phyloP scores from a whole-genome alignment of 2,113 vertebrate species.

The Xenopus borealis region DNA sequence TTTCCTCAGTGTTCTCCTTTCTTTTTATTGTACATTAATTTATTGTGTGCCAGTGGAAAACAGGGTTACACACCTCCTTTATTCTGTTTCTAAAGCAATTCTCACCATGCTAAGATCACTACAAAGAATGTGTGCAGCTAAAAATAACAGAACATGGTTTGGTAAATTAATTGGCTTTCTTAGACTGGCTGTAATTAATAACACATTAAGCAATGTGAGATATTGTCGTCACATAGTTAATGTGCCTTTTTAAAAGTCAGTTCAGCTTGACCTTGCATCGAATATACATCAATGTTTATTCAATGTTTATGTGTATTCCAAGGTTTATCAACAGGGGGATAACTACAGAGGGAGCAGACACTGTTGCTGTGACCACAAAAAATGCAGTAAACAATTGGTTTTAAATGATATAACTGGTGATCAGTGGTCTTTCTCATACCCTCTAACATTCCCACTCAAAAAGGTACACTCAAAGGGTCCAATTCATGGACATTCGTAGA shows the following conservation, averaged over 20 bases:
- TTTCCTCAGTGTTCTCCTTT: neutral
- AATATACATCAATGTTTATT: too few relatives aligned
- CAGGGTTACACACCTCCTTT: neutral
- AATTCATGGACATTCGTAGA: too few relatives aligned
- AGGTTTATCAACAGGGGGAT: too few relatives aligned
- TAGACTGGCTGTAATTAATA: slow-evolving; percentile 12
- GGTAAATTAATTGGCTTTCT: slow-evolving; percentile 10
- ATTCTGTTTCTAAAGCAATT: neutral
- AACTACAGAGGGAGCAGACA: too few relatives aligned
- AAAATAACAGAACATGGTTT: slow-evolving; percentile 13
- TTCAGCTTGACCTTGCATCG: too few relatives aligned
- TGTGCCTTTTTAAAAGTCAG: neutral
- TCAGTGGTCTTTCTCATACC: too few relatives aligned
- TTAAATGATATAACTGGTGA: too few relatives aligned
- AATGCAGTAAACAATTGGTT: too few relatives aligned
- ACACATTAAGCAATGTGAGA: slow-evolving; percentile 9
- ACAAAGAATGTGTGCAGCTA: slow-evolving; percentile 9
- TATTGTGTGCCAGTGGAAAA: neutral
- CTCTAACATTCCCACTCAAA: too few relatives aligned
- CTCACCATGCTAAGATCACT: neutral
- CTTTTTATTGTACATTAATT: neutral
- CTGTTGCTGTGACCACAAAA: too few relatives aligned
- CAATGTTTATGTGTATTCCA: too few relatives aligned
- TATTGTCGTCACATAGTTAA: slow-evolving; percentile 7
- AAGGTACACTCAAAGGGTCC: too few relatives aligned